Evolutionary conservation across 1,140 invertebrate genomes (phyloP), one percentile per base, ranked within the genome.

Genomic region (Monochamus saltuarius): DNA sequence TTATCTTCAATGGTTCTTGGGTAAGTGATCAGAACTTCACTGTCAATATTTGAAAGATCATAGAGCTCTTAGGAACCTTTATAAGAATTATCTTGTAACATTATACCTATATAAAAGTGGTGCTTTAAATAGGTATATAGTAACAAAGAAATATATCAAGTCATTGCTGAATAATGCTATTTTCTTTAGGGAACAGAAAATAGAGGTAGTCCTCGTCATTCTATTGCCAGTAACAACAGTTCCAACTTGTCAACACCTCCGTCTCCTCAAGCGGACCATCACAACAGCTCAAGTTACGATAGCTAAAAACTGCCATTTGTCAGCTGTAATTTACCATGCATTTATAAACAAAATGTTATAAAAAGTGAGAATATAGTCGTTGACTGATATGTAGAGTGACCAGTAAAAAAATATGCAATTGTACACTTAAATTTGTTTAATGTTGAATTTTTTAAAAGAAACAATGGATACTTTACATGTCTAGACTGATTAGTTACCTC

Each of bases 221-320:
- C 89, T 38, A 85, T 90, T 68, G 88, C 88, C 22, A 91, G 89
- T 39, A 91, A 91, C 77, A 90, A 89, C 75, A 90, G 88, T 78
- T 90, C 87, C 69, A 89, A 88, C 75, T 80, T 87, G 62, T 89
- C 88, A 56, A 90, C 87, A 59, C 88, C 89, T 55, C 89, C 89
- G n/a, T 88, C 86, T 72, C 87, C 88, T 35, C 85, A 85, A 62
- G 82, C 85, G 57, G 87, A 89, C 73, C 86, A 87, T 70, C 85
- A 85, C 66, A 69, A 76, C 49, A 88, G 86, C 69, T 89, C 87
- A 17, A 87, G 85, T 62, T 87, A 87, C 63, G 86, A 88, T 73
- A 77, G 75, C 67, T 77, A 76, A 75, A 69, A 54, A 35, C 43
- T 52, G 29, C 36, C 36, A 51, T 39, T 60, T 49, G 38, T 22